Evolutionary conservation across 2,888 invertebrate genomes (phyloP), one percentile per base, ranked within the genome.

Genomic region (Pyrocoelia pectoralis): DNA sequence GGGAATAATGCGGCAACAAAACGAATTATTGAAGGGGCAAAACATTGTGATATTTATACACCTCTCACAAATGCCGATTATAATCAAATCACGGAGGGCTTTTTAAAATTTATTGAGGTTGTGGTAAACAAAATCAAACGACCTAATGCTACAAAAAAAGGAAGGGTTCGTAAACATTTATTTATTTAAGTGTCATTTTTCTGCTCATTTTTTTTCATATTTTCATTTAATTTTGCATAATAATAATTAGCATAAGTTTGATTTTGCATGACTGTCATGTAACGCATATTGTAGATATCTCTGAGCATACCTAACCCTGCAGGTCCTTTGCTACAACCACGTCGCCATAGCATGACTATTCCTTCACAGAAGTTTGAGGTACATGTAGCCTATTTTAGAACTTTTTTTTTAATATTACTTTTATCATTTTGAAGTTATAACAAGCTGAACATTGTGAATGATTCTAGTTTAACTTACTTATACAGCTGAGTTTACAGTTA

Each of bases 91-190:
- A 85, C 86, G 0, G 89, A 89, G 59, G 90, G 90, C 0, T 92
- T 94, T 79, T 83, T 94, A 40, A 89, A 91, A 69, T 95, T 92
- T 80, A 92, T 90, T 72, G 97, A 93, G 82, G 88, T 89, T 0
- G 91, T 91, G 79, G 87, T 97, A 68, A 97, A 97, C 83, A 94
- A 95, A 83, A 90, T 97, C 76, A 92, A 93, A 79, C 84, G 94
- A 69, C 88, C 90, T 2, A 84, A 84, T 70, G 85, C 86, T 14
- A 75, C 79, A 68, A 91, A 91, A 75, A 93, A 92, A 80, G 84
- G 87, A 43, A 86, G 92, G 89, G 93, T 94, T 88, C 87, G 88
- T 84, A 68, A 61, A 62, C 29, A 13, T 33, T 46, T 24, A n/a
- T 2, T 12, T 14, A 10, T 28, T 38, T 38, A 33, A 18, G 41